Conservation (phyloP, 1,140 invertebrate species). For the Acromyrmex heyeri region DNA sequence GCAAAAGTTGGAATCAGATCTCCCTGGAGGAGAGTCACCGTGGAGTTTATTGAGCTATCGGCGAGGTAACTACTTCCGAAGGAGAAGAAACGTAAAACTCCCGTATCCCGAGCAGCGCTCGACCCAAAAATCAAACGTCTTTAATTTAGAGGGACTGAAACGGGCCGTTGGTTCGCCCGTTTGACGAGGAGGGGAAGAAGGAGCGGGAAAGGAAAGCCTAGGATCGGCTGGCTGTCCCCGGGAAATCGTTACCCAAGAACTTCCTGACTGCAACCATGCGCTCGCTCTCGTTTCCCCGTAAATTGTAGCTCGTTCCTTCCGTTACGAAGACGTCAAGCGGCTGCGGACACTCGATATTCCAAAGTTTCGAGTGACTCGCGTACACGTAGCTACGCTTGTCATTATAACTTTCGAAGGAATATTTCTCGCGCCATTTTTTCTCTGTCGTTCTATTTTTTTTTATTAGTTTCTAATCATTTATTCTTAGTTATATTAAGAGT, state of each 20-base stretch:
- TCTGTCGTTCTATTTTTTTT: slow-evolving; percentile 3
- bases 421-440: slow-evolving; percentile 6
- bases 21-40: slow-evolving; percentile 23
- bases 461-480: neutral
- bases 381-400: slow-evolving; percentile 39
- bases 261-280: slow-evolving; percentile 28
- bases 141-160: slow-evolving; percentile 53
- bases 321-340: slow-evolving; percentile 53
- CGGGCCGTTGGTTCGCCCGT: slow-evolving; percentile 5
- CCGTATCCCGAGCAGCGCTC: slow-evolving; percentile 21
- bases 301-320: slow-evolving; percentile 48
- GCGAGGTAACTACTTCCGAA: slow-evolving; percentile 52
- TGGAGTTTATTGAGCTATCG: slow-evolving; percentile 63
- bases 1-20: slow-evolving; percentile 57
- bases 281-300: slow-evolving; percentile 4
- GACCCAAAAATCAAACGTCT: slow-evolving; percentile 59
- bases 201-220: neutral
- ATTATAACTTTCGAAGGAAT: slow-evolving; percentile 48
- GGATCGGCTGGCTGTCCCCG: slow-evolving; percentile 35
- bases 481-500: neutral
- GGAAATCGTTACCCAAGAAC: slow-evolving; percentile 54
- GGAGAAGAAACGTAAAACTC: slow-evolving; percentile 60
- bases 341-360: slow-evolving; percentile 58
- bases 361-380: slow-evolving; percentile 54
- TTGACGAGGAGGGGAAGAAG: neutral